Evolutionary conservation across 2,888 invertebrate genomes (phyloP).

Genomic region (Carabus problematicus): DNA sequence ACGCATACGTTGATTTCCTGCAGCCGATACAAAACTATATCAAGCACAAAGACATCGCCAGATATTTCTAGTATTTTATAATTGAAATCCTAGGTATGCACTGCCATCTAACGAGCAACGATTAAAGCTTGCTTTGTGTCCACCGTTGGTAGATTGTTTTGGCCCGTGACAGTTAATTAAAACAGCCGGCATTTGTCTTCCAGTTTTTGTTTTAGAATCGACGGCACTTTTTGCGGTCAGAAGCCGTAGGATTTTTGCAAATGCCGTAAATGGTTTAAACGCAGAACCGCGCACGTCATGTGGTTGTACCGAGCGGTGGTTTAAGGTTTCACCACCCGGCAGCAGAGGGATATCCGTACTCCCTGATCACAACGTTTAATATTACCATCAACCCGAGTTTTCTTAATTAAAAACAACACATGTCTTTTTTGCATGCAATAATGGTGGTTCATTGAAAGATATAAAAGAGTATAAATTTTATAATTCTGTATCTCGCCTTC

Average conservation of each 20-base stretch:
- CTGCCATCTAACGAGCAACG: background rate
- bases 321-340: background rate
- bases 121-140: background rate
- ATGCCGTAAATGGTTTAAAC: conserved; percentile 32
- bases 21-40: background rate
- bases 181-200: no score
- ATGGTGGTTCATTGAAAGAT: no score
- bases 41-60: no score
- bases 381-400: background rate
- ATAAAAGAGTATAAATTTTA: no score
- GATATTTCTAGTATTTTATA: no score
- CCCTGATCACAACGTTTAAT: background rate
- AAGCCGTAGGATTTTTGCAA: conserved; percentile 18
- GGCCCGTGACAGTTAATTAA: no score
- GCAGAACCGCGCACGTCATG: conserved; percentile 9
- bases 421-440: no score
- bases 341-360: conserved; percentile 5
- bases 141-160: no score
- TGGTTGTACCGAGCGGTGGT: background rate
- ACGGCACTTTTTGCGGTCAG: conserved; percentile 30
- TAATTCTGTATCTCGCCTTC: no score
- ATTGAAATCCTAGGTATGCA: background rate
- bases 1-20: conserved; percentile 8
- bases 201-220: background rate
- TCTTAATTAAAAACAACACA: no score